Percentiles rank a stretch among this genome's conserved stretches.
These are phyloP conservation scores for Tangara arthus DNA, from an alignment of 2,797 vertebrate species.

Conservation along the genomic window DNA sequence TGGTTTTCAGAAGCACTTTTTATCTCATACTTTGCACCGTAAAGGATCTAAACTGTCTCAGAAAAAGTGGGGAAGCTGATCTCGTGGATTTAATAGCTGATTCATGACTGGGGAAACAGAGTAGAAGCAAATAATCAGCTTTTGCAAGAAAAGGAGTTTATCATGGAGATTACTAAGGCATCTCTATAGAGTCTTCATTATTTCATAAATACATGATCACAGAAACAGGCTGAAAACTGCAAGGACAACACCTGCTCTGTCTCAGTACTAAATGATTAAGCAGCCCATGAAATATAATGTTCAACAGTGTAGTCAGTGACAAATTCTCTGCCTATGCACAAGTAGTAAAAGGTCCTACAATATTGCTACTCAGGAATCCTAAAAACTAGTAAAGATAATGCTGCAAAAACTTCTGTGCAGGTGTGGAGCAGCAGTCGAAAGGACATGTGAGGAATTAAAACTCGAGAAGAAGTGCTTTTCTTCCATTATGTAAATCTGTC, in stretches of 20 bases:
- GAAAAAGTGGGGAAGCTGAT: background rate
- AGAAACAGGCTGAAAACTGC: background rate
- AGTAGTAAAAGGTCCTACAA: background rate
- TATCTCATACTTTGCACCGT: background rate
- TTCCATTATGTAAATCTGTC: background rate
- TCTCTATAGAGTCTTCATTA: background rate
- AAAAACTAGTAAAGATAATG: background rate
- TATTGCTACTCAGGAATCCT: background rate
- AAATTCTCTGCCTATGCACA: background rate
- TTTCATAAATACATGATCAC: background rate
- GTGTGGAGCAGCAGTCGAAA: background rate
- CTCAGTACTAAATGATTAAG: background rate
- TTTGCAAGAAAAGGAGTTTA: background rate
- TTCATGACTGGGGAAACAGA: background rate
- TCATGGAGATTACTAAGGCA: background rate
- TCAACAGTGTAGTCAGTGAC: background rate
- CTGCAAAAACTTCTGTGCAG: background rate
- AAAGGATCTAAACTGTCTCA: background rate
- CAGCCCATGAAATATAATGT: rapidly evolving
- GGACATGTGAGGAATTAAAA: background rate
- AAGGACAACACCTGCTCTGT: background rate
- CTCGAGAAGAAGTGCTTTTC: background rate
- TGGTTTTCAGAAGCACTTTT: background rate
- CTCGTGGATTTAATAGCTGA: background rate
- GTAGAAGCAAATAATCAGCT: background rate